Percentiles rank a stretch among this genome's conserved stretches.
These are phyloP conservation scores for Cantharis lateralis DNA, from an alignment of 2,888 invertebrate species.

Conservation along the genomic window DNA sequence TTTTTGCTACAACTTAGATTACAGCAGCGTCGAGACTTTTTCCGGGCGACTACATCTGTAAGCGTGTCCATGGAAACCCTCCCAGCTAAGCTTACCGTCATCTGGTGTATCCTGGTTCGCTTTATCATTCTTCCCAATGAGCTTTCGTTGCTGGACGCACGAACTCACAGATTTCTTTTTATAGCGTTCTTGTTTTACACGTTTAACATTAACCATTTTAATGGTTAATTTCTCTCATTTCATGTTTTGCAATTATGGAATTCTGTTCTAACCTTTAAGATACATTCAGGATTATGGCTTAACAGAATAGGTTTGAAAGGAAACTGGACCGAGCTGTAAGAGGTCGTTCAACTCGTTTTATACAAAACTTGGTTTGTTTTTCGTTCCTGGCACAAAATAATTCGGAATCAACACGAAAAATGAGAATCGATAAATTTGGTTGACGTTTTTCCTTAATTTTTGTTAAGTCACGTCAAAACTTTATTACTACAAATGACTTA, in stretches of 20 bases:
- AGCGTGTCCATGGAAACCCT: conserved; percentile 50
- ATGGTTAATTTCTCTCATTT: conserved; percentile 35
- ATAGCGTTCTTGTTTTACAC: neutral
- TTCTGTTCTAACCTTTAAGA: conserved; percentile 9
- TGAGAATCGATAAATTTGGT: neutral
- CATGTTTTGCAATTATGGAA: conserved; percentile 33
- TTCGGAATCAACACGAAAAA: neutral
- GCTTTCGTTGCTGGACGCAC: conserved; percentile 41
- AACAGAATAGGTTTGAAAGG: neutral
- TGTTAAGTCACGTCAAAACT: neutral
- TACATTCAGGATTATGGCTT: neutral
- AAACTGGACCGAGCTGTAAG: neutral
- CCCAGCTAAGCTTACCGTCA: conserved; percentile 43
- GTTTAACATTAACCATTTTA: neutral
- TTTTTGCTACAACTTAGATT: conserved; percentile 3
- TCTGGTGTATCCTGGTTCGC: conserved; percentile 43
- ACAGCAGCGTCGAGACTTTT: conserved; percentile 12
- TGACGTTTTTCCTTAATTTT: neutral
- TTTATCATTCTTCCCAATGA: conserved; percentile 44
- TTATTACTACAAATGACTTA: neutral
- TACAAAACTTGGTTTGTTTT: conserved; percentile 1
- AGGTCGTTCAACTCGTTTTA: conserved; percentile 10
- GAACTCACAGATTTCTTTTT: conserved; percentile 38
- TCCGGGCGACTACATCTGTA: conserved; percentile 34
- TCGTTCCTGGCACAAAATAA: conserved; percentile 6